Base-by-base conservation (phyloP, 2,888 invertebrate species). In the Lucinisca nassula region DNA sequence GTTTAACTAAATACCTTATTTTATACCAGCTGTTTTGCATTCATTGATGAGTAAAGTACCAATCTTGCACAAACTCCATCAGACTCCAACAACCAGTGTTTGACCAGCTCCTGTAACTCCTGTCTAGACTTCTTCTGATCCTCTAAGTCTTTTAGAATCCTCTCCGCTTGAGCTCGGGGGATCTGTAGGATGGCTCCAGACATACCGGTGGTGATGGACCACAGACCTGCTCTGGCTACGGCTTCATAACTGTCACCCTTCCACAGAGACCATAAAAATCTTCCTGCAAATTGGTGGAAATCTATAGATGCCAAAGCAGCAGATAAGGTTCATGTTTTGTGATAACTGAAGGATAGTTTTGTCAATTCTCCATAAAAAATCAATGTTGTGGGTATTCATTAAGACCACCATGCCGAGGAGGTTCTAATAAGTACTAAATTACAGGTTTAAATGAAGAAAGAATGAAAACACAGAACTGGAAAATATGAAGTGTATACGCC, bases 231-330 rank as follows among this genome's bases (percentile, higher is more conserved):
- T 8, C 88, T 79, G 32, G 89, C 51, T 40, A 92, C 58, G 38
- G 90, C 79, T 51, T 92, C 91, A 58, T 84, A 74, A 37, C 83
- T 74, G 0, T 85, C 88, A 35, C 92, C 92, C 21, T 87, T 80
- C 87, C 89, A 92, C 12, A 92, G 45, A 24, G 90, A 91, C 92
- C 92, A 92, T 12, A 90, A 79, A 82, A 92, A 90, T 24, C 91
- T 84, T 32, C 92, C 92, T 92, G 79, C n/a, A n/a, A n/a, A n/a
- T n/a, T n/a, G n/a, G n/a, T n/a, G n/a, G n/a, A n/a, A n/a, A n/a
- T n/a, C n/a, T n/a, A n/a, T n/a, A n/a, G n/a, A n/a, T n/a, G n/a
- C n/a, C n/a, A n/a, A n/a, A n/a, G n/a, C n/a, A n/a, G n/a, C n/a
- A n/a, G n/a, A n/a, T n/a, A n/a, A n/a, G n/a, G n/a, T n/a, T n/a